Base-by-base conservation (phyloP, 2,113 vertebrate species). In the Epinephelus cyanopodus region DNA sequence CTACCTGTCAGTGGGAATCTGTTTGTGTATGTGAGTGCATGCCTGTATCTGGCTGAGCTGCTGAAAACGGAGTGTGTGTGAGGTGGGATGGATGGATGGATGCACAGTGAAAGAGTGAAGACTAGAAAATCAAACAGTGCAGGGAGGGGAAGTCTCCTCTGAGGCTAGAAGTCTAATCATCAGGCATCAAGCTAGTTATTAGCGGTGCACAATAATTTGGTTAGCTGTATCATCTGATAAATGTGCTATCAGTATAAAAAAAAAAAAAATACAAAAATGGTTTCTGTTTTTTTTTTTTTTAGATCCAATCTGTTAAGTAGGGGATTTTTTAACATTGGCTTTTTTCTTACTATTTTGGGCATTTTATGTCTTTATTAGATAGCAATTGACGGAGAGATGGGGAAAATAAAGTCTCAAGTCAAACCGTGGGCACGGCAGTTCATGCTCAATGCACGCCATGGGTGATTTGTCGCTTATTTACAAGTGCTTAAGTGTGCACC, bases 1-100 rank as follows among this genome's bases (percentile, higher is more conserved):
- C 79, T 75, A 73, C 79, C 82, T 75, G 66, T 77, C 42, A 64
- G 53, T 57, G 8, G 54, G n/a, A 33, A 27, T 45, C 13, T 18
- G 27, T 47, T 7, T 52, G 23, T 56, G 17, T 62, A 12, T 27
- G 56, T 74, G 23, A n/a, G 39, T 60, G 14, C 47, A 19, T 25
- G 25, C 23, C 23, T 47, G 33, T 53, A 50, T 76, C 14, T 17
- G 29, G 17, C 17, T 25, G 53, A 74, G 48, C 17, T 62, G 37
- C 52, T 70, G 60, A 74, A 75, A 82, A 56, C 17, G 19, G 63
- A 27, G 47, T 48, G 13, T 47, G 10, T 47, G 47, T 48, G 13
- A 14, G 47, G 1, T 48, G 3, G 12, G 18, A 45, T 9, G n/a
- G 53, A 57, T 27, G 29, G 62, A 53, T n/a, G 45, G 54, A 67